These are phyloP conservation scores for Chloroceryle amazona DNA, from an alignment of 2,797 vertebrate genomes.

Conservation along the genomic window DNA sequence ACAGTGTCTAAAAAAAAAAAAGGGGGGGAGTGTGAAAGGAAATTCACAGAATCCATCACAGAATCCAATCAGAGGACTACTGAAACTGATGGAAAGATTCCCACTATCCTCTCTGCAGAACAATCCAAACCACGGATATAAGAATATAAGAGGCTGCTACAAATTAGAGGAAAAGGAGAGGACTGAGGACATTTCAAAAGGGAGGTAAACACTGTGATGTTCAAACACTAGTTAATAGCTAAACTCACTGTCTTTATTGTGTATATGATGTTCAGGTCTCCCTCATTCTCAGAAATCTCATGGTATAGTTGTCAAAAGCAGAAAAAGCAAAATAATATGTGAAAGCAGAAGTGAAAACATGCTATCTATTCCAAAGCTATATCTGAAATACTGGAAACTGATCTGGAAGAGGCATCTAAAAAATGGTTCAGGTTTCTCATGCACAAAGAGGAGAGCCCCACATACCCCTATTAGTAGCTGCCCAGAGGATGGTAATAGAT, in stretches of 20 bases:
- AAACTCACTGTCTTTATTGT: background rate
- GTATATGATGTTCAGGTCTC: background rate
- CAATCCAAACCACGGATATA: background rate
- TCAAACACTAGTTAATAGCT: background rate
- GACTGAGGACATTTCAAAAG: background rate
- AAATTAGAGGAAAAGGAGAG: background rate
- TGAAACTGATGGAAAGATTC: background rate
- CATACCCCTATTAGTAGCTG: rapidly evolving
- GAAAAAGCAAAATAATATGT: background rate
- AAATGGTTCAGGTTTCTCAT: background rate
- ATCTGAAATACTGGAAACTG: background rate
- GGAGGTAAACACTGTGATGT: background rate
- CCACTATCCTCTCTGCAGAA: background rate
- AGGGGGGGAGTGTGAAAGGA: rapidly evolving
- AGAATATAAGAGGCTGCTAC: background rate
- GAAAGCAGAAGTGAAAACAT: background rate
- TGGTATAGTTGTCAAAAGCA: background rate
- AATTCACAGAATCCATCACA: background rate
- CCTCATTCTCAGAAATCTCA: background rate
- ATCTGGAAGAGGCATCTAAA: background rate
- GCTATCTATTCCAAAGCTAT: background rate
- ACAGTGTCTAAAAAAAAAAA: background rate
- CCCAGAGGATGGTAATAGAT: background rate
- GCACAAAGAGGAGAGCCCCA: background rate
- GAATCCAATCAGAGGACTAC: background rate